phyloP scores from a whole-genome alignment of 2,797 vertebrate genomes.

The Bryconaethiops microstoma region DNA sequence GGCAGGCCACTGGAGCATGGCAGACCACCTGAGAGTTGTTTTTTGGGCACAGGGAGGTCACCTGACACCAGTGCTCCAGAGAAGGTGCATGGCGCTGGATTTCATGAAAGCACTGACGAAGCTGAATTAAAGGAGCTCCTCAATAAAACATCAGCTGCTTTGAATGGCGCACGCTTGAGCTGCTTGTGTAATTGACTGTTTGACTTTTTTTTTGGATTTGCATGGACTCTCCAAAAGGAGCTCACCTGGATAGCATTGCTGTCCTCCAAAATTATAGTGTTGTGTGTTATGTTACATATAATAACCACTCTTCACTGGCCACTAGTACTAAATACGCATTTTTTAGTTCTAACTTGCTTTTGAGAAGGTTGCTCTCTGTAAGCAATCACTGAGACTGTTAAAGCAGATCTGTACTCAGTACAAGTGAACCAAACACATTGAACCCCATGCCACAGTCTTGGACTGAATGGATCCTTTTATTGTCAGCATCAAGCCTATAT shows the following conservation, averaged over 20 bases:
- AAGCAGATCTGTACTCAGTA: background rate
- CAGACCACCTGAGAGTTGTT: conserved; percentile 86
- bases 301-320: conserved; percentile 58
- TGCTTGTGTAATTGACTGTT: conserved; percentile 85
- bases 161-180: conserved; percentile 83
- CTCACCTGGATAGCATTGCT: conserved; percentile 81
- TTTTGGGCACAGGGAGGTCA: conserved; percentile 79
- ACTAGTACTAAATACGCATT: conserved; percentile 33
- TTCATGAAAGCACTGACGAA: conserved; percentile 74
- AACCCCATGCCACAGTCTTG: background rate
- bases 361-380: conserved; percentile 2
- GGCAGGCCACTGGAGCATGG: conserved; percentile 79
- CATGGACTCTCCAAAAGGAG: conserved; percentile 81
- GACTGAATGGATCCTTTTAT: background rate
- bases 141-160: conserved; percentile 86
- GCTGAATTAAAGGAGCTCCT: conserved; percentile 83
- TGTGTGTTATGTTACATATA: conserved; percentile 55
- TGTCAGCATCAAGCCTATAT: background rate
- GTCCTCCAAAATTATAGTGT: conserved; percentile 51
- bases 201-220: conserved; percentile 81
- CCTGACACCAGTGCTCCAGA: conserved; percentile 77
- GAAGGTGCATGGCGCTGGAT: conserved; percentile 76
- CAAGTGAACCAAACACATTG: background rate
- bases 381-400: background rate
- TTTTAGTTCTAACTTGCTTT: conserved; percentile 28